These are phyloP conservation scores for Pyrrhura leucotis DNA, from an alignment of 2,797 vertebrate species.

Conservation along the genomic window DNA sequence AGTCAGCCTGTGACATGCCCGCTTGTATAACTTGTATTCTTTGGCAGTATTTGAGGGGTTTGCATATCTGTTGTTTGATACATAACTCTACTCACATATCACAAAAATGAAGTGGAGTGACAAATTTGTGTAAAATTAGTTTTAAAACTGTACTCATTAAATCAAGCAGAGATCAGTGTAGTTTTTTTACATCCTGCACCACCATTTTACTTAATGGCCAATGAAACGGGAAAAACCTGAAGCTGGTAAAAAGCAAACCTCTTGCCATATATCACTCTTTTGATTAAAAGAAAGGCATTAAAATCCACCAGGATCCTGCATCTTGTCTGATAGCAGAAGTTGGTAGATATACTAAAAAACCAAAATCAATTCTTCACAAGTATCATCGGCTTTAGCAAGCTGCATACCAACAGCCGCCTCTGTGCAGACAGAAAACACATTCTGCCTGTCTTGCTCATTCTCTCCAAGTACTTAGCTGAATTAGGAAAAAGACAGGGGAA, in stretches of 20 bases:
- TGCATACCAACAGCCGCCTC: rapidly evolving
- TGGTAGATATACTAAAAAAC: background rate
- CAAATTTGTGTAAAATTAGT: background rate
- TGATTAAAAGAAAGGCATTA: background rate
- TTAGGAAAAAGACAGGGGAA: background rate
- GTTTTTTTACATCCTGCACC: background rate
- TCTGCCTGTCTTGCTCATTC: background rate
- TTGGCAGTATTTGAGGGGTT: conserved; percentile 33
- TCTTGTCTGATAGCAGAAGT: background rate
- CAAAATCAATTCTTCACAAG: background rate
- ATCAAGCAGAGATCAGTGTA: background rate
- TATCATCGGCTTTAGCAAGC: rapidly evolving
- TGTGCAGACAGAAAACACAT: background rate
- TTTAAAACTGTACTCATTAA: conserved; percentile 8
- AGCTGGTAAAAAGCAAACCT: background rate
- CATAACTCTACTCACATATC: background rate
- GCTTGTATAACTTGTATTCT: conserved; percentile 53
- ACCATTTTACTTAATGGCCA: background rate
- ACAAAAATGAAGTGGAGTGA: background rate
- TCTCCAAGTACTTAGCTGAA: background rate
- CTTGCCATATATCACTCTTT: background rate
- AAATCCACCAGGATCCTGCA: background rate
- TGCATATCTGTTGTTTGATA: conserved; percentile 19
- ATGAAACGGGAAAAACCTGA: background rate
- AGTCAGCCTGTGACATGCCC: conserved; percentile 62